phyloP scores from a whole-genome alignment of 2,113 vertebrate species.

The Colinus virginianus region DNA sequence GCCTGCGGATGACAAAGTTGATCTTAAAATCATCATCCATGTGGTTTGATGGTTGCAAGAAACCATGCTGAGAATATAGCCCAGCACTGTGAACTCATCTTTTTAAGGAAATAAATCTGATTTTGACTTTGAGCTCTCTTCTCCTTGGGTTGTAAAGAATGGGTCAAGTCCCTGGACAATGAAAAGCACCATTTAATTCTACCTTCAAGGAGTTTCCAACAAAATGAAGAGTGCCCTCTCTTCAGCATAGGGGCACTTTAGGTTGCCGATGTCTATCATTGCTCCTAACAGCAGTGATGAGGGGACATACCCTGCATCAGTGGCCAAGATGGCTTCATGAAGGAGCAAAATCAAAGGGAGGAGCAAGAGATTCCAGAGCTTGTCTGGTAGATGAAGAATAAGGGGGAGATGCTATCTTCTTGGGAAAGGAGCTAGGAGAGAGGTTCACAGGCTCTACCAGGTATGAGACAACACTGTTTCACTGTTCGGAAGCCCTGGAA shows the following conservation, averaged over 20 bases:
- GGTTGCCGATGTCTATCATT: not conserved
- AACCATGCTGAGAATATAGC: not conserved
- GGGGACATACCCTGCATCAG: not conserved
- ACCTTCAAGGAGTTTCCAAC: constrained; percentile 8
- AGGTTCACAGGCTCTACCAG: not conserved
- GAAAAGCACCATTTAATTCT: constrained; percentile 5
- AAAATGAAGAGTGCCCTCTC: not conserved
- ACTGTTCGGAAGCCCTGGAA: not conserved
- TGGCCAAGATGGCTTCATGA: not conserved
- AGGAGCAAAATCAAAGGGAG: not conserved
- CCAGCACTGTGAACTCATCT: not conserved
- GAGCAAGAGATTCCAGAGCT: not conserved
- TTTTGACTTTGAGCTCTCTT: constrained; percentile 42
- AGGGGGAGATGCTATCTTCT: accelerated
- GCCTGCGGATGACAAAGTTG: not conserved
- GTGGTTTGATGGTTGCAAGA: not conserved
- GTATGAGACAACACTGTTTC: accelerated
- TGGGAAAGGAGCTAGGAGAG: not conserved
- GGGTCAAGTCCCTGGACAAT: not conserved
- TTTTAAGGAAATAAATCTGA: constrained; percentile 50
- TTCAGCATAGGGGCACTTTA: not conserved
- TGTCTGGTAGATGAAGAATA: not conserved
- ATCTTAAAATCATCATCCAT: constrained; percentile 16
- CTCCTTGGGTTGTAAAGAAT: not conserved
- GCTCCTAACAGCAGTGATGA: accelerated